A percentile compares a stretch with the other conserved stretches of the same genome.
Conservation (phyloP, 2,113 vertebrate genomes). For the Ictidomys tridecemlineatus region DNA sequence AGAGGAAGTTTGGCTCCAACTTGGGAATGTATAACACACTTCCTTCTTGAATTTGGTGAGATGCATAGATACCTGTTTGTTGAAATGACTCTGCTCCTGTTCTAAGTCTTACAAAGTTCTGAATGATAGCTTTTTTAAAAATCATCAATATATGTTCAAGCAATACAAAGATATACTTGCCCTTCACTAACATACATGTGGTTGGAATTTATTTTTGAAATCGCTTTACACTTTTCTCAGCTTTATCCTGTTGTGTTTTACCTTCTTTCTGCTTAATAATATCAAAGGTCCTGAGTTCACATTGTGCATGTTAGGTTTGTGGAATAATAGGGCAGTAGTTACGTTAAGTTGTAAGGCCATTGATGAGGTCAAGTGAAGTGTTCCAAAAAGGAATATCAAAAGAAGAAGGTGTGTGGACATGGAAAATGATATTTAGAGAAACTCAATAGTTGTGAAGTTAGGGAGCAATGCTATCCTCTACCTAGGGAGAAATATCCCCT, state of each 20-base stretch:
- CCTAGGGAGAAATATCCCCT: rapidly evolving
- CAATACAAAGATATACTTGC: background rate
- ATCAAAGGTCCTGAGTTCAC: background rate
- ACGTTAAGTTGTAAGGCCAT: background rate
- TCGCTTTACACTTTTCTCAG: background rate
- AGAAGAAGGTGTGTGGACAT: background rate
- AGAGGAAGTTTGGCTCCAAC: background rate
- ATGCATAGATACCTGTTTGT: background rate
- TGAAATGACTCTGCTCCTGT: background rate
- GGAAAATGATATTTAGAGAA: background rate
- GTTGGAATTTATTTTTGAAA: background rate
- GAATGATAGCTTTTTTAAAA: background rate
- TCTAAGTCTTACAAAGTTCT: background rate
- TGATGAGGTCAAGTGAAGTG: background rate
- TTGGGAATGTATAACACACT: background rate
- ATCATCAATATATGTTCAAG: background rate
- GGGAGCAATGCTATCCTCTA: background rate
- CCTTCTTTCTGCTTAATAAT: background rate
- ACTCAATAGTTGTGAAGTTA: background rate
- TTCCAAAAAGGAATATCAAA: background rate
- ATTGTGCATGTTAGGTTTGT: background rate
- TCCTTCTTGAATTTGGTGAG: background rate
- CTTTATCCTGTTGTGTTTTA: background rate
- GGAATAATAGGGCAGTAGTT: background rate
- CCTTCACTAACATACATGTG: background rate